Evolutionary conservation across 2,888 invertebrate genomes (phyloP), one percentile per base, ranked within the genome.

Genomic region (Agonopterix subpropinquella): DNA sequence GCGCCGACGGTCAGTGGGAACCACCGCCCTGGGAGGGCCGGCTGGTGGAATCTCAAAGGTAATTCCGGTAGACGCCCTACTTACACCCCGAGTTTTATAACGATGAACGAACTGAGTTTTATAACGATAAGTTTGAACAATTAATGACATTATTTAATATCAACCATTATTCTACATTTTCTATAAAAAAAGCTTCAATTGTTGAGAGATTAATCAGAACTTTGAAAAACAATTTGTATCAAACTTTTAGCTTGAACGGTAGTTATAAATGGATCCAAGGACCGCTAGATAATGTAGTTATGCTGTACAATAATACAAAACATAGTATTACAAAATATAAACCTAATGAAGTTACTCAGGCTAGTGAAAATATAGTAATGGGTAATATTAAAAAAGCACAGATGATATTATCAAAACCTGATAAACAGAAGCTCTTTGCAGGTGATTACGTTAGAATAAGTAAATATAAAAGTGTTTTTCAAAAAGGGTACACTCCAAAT

Each of bases 391-490:
- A 41, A n/a, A 41, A 41, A 11, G 2, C 37, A 37, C 41, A 41
- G 4, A 11, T 41, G 1, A 1, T n/a, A 8, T 2, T 8, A 41
- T 11, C 41, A 39, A 10, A 11, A n/a, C 35, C 10, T 35, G 8
- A 8, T 36, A 47, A 37, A 18, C 43, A 7, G n/a, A n/a, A 37
- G 10, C n/a, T 43, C 45, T 18, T 4, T 18, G 18, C 4, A 4
- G 60, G 59, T 15, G 61, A 62, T 49, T 39, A 39, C n/a, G 65
- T 64, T 7, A 53, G 64, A 15, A 57, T 62, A 39, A 64, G 62
- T 43, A 62, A 62, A 50, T 53, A 13, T 13, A 13, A 13, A 13
- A 13, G 13, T 13, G 2, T 13, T 13, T 13, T 13, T 13, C 13
- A 13, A 13, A 13, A 13, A 13, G 13, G 13, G 13, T 13, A 13